Conservation (phyloP, 2,113 vertebrate genomes). For the Poeciliopsis retropinna region DNA sequence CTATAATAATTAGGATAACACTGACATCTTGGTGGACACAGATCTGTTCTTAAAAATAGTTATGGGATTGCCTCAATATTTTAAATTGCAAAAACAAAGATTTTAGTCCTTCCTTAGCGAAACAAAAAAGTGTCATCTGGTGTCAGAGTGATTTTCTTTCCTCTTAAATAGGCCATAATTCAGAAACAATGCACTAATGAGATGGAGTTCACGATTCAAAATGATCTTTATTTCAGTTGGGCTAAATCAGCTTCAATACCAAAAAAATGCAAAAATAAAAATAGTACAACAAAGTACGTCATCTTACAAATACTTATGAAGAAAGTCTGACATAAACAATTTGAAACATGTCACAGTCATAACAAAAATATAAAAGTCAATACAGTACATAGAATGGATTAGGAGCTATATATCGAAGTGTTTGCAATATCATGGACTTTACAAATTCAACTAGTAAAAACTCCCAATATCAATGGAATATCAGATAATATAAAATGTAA, state of each 20-base stretch:
- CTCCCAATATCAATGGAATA: constrained; percentile 73
- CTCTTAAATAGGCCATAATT: neutral
- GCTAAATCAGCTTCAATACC: constrained; percentile 71
- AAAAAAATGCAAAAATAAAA: constrained; percentile 77
- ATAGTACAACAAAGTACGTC: constrained; percentile 76
- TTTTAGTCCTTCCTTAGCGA: too few species aligned
- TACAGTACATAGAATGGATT: constrained; percentile 76
- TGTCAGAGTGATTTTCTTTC: neutral
- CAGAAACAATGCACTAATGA: neutral
- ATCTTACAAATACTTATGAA: constrained; percentile 78
- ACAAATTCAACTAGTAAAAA: constrained; percentile 81
- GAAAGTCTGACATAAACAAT: constrained; percentile 72
- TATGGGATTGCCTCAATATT: too few species aligned
- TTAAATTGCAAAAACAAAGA: too few species aligned
- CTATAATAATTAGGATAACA: too few species aligned
- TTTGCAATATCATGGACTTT: constrained; percentile 74
- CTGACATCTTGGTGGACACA: too few species aligned
- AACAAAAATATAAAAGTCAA: constrained; percentile 78
- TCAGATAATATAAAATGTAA: constrained; percentile 71
- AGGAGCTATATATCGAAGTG: constrained; percentile 75
- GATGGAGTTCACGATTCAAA: neutral
- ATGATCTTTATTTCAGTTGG: constrained; percentile 70
- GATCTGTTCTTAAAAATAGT: too few species aligned
- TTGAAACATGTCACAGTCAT: constrained; percentile 70
- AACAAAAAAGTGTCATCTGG: too few species aligned